Evolutionary conservation across 2,888 invertebrate genomes (phyloP).

Genomic region (Hecatera dysodea): DNA sequence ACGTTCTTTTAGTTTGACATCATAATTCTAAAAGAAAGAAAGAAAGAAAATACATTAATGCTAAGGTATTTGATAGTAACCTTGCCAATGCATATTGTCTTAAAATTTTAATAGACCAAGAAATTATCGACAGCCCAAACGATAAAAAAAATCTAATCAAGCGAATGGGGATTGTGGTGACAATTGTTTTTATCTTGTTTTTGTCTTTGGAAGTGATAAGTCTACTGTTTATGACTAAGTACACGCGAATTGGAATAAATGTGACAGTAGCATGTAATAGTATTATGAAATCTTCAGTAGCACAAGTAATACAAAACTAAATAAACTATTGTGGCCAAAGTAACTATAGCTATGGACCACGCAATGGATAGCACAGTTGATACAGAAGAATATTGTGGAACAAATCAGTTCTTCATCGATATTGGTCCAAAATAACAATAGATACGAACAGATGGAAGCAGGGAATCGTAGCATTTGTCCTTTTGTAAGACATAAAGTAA

Average conservation of each 20-base stretch:
- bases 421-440: not conserved
- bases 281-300: constrained; percentile 7
- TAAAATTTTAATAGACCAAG: constrained; percentile 6
- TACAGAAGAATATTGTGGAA: not conserved
- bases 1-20: not conserved
- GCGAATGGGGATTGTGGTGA: constrained; percentile 9
- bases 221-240: constrained; percentile 31
- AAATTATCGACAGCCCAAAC: constrained; percentile 1
- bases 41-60: too few species aligned
- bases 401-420: not conserved
- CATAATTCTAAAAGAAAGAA: too few species aligned
- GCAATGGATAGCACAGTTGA: not conserved
- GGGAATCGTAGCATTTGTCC: not conserved
- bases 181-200: constrained; percentile 37
- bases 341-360: not conserved
- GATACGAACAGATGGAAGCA: not conserved
- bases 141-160: constrained; percentile 48
- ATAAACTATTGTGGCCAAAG: not conserved
- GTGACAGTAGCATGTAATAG: not conserved
- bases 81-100: not conserved
- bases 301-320: not conserved
- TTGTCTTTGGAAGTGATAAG: constrained; percentile 46
- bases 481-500: not conserved
- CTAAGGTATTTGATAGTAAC: not conserved
- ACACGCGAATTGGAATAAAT: constrained; percentile 12